These are phyloP conservation scores for Epinephelus malabaricus DNA, from an alignment of 2,797 vertebrate species.

Conservation along the genomic window DNA sequence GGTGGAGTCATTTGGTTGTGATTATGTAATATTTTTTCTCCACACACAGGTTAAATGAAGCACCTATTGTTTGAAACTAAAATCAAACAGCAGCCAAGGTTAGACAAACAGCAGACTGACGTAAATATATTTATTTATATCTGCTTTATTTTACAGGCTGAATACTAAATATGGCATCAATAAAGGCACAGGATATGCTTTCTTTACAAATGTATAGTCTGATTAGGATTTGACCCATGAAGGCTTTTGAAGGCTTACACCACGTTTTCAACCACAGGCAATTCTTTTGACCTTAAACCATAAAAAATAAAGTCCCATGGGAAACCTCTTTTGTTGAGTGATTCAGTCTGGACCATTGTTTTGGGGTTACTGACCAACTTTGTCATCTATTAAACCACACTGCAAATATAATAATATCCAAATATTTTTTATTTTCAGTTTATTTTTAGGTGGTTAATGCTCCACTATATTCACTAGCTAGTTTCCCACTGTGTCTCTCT, in stretches of 20 bases:
- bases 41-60: slow-evolving; percentile 38
- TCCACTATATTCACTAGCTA: no score
- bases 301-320: background rate
- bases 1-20: slow-evolving; percentile 34
- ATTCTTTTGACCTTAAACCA: background rate
- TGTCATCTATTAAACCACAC: background rate
- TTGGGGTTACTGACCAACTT: background rate
- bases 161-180: background rate
- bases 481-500: no score
- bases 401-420: background rate
- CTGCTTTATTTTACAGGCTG: background rate
- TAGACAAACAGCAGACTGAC: slow-evolving; percentile 3
- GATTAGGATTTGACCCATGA: background rate
- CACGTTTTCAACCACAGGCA: background rate
- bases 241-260: background rate
- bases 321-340: background rate
- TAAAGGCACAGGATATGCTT: background rate
- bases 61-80: slow-evolving; percentile 55
- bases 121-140: background rate
- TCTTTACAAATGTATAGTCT: no score
- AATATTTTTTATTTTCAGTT: no score
- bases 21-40: slow-evolving; percentile 55
- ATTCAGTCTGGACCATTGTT: background rate
- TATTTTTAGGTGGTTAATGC: no score
- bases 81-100: slow-evolving; percentile 19